Evolutionary conservation across 2,113 vertebrate species (phyloP), one percentile per base, ranked within the genome.

Genomic region (Poeciliopsis retropinna): DNA sequence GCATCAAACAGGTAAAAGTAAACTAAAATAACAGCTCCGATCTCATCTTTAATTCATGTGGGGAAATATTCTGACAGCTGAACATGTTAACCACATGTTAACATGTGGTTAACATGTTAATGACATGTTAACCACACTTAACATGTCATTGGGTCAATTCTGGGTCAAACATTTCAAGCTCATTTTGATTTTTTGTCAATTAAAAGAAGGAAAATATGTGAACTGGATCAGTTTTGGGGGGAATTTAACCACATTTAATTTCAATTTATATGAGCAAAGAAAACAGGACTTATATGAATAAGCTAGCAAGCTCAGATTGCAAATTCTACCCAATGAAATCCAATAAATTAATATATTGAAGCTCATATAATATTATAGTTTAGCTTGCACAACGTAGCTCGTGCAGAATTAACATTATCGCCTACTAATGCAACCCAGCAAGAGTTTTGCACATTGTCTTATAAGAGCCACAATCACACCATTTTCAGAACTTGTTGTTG

Each of bases 401-500:
- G 9, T 10, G 51, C 11, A 57, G 22, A 25, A 25, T 25, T n/a
- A 57, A 57, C 44, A 47, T n/a, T 57, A 57, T n/a, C 25, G 51
- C 51, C 51, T 57, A 11, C 7, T 9, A 25, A 2, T 57, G 51
- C 25, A 57, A 57, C 9, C 7, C 19, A 57, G 51, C 51, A n/a
- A 57, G 51, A n/a, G 7, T 57, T 57, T 57, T n/a, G 22, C 51
- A 57, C 51, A 10, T 7, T n/a, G 51, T 57, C 25, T 57, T 8
- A 57, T n/a, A 22, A 5, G 51, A n/a, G 6, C 2, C 8, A 29
- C 8, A 22, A 28, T 67, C 57, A 39, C 22, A 44, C 73, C 22
- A 31, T 37, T 47, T 54, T 57, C 60, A 60, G 72, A 78, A 87
- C 79, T 89, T 83, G 73, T 89, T 83, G 73, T 76, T 85, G 66